Conservation (phyloP, 2,797 vertebrate species). For the Halcyon badia region DNA sequence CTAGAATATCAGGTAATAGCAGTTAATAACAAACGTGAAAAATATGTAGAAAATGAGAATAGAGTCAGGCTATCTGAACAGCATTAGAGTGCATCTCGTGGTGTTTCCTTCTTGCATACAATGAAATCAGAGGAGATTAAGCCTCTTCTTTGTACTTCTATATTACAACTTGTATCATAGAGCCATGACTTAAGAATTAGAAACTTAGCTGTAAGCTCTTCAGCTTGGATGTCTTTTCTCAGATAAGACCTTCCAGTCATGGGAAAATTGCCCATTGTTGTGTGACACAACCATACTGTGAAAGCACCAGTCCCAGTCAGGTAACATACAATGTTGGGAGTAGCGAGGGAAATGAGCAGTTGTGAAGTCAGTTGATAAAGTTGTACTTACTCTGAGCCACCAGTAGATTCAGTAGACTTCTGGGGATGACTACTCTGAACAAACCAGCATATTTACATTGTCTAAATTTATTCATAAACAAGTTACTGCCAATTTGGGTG, state of each 20-base stretch:
- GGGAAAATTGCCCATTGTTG: neutral
- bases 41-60: neutral
- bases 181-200: neutral
- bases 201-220: neutral
- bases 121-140: neutral
- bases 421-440: neutral
- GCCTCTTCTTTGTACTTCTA: neutral
- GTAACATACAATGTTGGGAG: fast-evolving
- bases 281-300: neutral
- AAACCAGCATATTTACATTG: neutral
- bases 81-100: neutral
- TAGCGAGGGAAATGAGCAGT: neutral
- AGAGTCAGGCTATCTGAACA: neutral
- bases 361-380: neutral
- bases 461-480: neutral
- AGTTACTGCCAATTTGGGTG: neutral
- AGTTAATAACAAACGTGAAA: neutral
- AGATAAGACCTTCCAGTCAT: neutral
- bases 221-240: neutral
- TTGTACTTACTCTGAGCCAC: neutral
- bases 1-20: neutral
- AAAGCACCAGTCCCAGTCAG: neutral
- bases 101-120: neutral
- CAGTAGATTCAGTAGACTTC: neutral
- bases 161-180: neutral